Evolutionary conservation across 2,888 invertebrate genomes (phyloP).

Genomic region (Papilio gigon): DNA sequence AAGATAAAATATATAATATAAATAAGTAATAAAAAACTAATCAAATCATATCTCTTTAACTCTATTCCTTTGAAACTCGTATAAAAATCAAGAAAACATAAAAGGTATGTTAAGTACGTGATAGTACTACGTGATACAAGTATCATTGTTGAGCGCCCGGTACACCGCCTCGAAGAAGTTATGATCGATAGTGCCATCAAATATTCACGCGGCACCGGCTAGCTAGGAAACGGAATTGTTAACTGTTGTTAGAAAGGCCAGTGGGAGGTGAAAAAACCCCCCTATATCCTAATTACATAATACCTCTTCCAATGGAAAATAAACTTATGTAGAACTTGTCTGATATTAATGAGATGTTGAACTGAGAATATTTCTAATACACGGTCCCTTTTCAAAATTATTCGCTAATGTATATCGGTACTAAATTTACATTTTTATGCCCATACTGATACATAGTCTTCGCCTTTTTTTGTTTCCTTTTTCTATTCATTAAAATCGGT

Average conservation of each 20-base stretch:
- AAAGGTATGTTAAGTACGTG: conserved; percentile 26
- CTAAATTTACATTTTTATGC: no score
- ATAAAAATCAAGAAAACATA: background rate
- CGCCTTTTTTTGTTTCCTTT: no score
- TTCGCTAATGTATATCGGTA: no score
- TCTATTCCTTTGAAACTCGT: background rate
- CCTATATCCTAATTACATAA: conserved; percentile 63
- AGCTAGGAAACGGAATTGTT: conserved; percentile 72
- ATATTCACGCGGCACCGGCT: conserved; percentile 73
- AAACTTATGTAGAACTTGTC: conserved; percentile 44
- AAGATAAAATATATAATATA: no score
- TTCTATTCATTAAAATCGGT: no score
- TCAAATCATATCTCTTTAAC: no score
- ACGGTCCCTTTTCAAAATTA: conserved; percentile 6
- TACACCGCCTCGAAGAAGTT: conserved; percentile 68
- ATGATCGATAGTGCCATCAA: conserved; percentile 80
- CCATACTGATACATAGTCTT: no score
- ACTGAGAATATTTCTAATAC: background rate
- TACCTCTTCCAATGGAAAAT: conserved; percentile 53
- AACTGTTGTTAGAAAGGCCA: conserved; percentile 75
- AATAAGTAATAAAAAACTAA: no score
- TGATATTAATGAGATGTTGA: conserved; percentile 12
- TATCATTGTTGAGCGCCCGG: conserved; percentile 42
- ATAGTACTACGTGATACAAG: conserved; percentile 9
- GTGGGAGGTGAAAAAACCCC: conserved; percentile 61